These are phyloP conservation scores for Chiloscyllium punctatum DNA, from an alignment of 2,797 vertebrate genomes.

Conservation along the genomic window DNA sequence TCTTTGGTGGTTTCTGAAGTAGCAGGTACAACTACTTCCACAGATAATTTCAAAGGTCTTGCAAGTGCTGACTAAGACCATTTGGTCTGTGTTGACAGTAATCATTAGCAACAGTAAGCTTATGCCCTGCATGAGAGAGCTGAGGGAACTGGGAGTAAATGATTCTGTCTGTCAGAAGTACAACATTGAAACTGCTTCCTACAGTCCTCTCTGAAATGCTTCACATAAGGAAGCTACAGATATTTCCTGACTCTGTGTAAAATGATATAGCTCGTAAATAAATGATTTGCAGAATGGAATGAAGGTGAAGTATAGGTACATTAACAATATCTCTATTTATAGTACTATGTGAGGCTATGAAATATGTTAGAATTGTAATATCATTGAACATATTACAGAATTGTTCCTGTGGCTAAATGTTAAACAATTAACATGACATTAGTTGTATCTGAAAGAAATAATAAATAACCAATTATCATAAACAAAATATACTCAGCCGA, in stretches of 20 bases:
- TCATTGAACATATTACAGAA: constrained; percentile 2
- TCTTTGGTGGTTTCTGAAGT: not conserved
- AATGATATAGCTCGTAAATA: constrained; percentile 11
- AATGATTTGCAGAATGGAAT: not conserved
- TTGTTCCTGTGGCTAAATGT: not conserved
- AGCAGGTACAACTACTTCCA: not conserved
- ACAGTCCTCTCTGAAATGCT: not conserved
- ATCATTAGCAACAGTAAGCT: not conserved
- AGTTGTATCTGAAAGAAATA: not conserved
- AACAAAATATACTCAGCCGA: not conserved
- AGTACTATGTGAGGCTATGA: not conserved
- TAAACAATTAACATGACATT: not conserved
- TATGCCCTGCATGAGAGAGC: not conserved
- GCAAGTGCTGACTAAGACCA: not conserved
- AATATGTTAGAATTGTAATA: not conserved
- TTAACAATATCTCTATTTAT: not conserved
- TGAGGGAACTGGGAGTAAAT: not conserved
- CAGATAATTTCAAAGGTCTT: not conserved
- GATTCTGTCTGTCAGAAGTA: not conserved
- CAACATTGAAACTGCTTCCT: not conserved
- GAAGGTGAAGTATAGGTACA: not conserved
- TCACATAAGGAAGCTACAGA: not conserved
- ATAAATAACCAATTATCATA: not conserved
- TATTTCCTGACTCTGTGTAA: not conserved
- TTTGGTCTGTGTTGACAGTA: not conserved